phyloP scores from a whole-genome alignment of 2,113 vertebrate species.

The Pampusana beccarii region DNA sequence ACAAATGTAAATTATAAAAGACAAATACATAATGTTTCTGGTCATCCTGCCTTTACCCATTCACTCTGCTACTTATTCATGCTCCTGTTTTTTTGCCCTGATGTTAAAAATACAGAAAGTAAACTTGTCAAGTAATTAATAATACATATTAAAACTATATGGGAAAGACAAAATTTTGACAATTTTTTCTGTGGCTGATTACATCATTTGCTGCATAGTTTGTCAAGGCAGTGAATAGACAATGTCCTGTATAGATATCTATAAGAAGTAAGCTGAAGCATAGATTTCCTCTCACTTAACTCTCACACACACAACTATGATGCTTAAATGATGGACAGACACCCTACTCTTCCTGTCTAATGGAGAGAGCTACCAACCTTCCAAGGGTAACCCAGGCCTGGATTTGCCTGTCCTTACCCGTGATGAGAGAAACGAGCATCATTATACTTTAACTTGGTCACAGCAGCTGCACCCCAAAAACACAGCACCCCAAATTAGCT shows the following conservation, averaged over 20 bases:
- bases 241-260: not conserved
- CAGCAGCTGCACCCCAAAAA: not conserved
- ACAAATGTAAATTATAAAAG: not conserved
- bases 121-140: not conserved
- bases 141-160: not conserved
- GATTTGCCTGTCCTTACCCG: not conserved
- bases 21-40: not conserved
- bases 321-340: not conserved
- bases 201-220: not conserved
- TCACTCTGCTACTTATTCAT: not conserved
- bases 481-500: not conserved
- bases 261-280: not conserved
- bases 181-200: not conserved
- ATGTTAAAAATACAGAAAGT: not conserved
- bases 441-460: not conserved
- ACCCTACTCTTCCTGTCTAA: not conserved
- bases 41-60: not conserved
- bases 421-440: too few species aligned
- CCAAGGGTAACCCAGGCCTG: not conserved
- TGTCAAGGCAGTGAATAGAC: not conserved
- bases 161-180: not conserved
- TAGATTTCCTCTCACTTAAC: not conserved
- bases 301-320: not conserved
- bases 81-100: not conserved
- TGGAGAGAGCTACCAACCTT: not conserved